Base-by-base conservation (phyloP, 1,140 invertebrate genomes). In the Orussus abietinus region DNA sequence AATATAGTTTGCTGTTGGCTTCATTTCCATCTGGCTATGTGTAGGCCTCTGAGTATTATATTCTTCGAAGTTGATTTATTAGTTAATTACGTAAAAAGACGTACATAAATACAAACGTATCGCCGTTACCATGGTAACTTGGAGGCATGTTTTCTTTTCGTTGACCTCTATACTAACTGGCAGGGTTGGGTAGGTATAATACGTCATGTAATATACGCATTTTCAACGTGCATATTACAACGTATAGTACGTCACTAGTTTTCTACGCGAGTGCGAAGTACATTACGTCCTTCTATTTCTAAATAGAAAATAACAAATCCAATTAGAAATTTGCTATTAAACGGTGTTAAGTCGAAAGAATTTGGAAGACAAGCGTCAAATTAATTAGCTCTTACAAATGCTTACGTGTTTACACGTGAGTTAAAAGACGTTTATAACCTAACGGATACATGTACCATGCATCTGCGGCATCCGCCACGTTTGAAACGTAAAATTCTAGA, bases 191-290 rank as follows among this genome's bases (percentile, higher is more conserved):
- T n/a, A 11, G 15, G 13, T 39, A 34, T 42, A 22, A 38, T 39
- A 26, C 32, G 9, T n/a, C 30, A 21, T 42, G 38, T 22, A 41
- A 46, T 46, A 57, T 26, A 40, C 32, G 37, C 20, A 35, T 10
- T 10, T 25, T 32, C 29, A 45, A 46, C 47, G 51, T 50, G 50
- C 49, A 63, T 61, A 64, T 55, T 29, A 12, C 14, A 29, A 28
- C n/a, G 11, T 14, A 40, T n/a, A 29, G 13, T 1, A 3, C 5
- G 10, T 25, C 25, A 26, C 25, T 6, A 31, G 10, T 31, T 10
- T 26, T 31, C n/a, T 17, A 39, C 6, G 11, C 13, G 22, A 40
- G 32, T 31, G 32, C 30, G 32, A 26, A 40, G 25, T 20, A 40
- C 26, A 40, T 20, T 40, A 26, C 6, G 20, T 18, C 28, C 38